A percentile compares a stretch with the other conserved stretches of the same genome.
Conservation (phyloP, 1,140 invertebrate genomes). For the Polypedilum vanderplanki region DNA sequence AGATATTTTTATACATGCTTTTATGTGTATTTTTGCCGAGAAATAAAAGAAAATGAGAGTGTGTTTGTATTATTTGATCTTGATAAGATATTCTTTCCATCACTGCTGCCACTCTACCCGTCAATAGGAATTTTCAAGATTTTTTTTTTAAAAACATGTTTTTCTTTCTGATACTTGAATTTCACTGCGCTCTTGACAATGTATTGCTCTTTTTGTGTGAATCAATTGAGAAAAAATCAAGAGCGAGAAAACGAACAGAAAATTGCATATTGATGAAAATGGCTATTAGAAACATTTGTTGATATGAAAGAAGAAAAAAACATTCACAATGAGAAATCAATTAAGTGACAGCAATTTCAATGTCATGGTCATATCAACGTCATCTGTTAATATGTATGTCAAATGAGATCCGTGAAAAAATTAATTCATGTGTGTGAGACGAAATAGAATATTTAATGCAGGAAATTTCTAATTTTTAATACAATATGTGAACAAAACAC, state of each 20-base stretch:
- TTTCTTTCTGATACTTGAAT: slow-evolving; percentile 6
- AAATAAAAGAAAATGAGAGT: slow-evolving; percentile 16
- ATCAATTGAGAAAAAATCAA: neutral
- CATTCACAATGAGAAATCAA: no score
- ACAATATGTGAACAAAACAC: neutral
- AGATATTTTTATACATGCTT: slow-evolving; percentile 4
- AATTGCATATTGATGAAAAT: neutral
- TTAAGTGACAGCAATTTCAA: no score
- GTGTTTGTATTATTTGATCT: neutral
- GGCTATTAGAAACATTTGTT: no score
- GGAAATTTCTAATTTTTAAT: no score
- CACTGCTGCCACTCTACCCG: neutral
- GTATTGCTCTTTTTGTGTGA: neutral
- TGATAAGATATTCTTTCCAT: neutral
- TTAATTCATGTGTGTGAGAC: no score
- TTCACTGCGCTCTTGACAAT: neutral
- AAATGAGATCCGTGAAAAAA: no score
- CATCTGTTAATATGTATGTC: no score
- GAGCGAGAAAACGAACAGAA: neutral
- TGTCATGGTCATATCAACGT: no score
- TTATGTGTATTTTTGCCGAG: neutral
- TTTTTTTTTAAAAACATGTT: neutral
- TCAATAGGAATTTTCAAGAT: neutral
- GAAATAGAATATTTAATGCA: no score
- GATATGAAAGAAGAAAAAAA: no score